Evolutionary conservation across 2,113 vertebrate genomes (phyloP), one percentile per base, ranked within the genome.

Genomic region (Pholis gunnellus): DNA sequence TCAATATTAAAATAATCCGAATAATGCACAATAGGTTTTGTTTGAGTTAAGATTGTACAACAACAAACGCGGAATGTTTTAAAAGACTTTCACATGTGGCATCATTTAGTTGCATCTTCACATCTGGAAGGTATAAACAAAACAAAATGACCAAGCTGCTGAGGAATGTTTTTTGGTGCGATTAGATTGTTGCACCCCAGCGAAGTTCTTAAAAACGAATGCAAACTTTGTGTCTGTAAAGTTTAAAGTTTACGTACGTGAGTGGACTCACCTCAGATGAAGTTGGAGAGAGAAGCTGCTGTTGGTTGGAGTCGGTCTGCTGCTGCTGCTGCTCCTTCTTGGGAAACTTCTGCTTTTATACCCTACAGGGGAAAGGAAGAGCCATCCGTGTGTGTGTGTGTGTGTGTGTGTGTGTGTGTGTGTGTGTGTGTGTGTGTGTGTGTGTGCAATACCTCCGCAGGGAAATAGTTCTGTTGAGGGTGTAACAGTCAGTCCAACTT

Each of bases 261-360:
- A 60, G 73, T 5, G 63, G 57, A 80, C 27, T 10, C 46, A 82
- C 81, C 79, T 86, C 65, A 40, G 83, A 48, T 44, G 74, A 75
- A 75, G 81, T 11, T 72, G 50, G 25, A 76, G 74, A 67, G 27
- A 66, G 59, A 68, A 52, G 87, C 61, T 82, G 86, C 36, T 82
- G 85, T 13, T 69, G 36, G 68, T 17, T 70, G 82, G 83, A 87
- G 85, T 76, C 7, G 46, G 38, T 74, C 68, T 73, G 79, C 63
- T 79, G 76, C 78, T 79, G 56, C 15, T 60, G 79, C 79, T 57
- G 75, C 74, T 48, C 82, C 34, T 20, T 20, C 54, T 56, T 27
- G 29, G 15, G 27, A 72, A 25, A 44, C 85, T 74, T 83, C 80
- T 85, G 61, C 73, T 95, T 93, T 90, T 91, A 94, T 86, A 88